Percentiles rank a stretch among this genome's conserved stretches.
These are phyloP conservation scores for Bombus waltoni DNA, from an alignment of 1,140 invertebrate genomes.

Conservation along the genomic window DNA sequence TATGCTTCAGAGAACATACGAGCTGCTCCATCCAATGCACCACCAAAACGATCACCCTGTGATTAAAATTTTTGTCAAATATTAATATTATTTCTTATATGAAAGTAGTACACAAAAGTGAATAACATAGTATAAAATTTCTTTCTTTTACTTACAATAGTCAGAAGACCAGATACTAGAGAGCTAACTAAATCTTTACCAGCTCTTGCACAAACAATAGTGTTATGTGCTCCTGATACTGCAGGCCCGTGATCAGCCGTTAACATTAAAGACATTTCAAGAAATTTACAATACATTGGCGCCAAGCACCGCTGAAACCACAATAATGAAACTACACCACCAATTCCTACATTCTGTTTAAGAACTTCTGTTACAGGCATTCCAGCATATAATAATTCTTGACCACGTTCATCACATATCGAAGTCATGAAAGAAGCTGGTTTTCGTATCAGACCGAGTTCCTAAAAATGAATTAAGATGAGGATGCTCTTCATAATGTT, in stretches of 20 bases:
- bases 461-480: slow-evolving; percentile 82
- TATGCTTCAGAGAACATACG: slow-evolving; percentile 98
- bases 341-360: slow-evolving; percentile 96
- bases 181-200: slow-evolving; percentile 99
- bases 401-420: slow-evolving; percentile 99
- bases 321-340: slow-evolving; percentile 97
- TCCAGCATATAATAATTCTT: slow-evolving; percentile 98
- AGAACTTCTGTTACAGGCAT: slow-evolving; percentile 98
- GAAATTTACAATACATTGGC: slow-evolving; percentile 97
- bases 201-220: slow-evolving; percentile 98
- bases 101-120: background rate
- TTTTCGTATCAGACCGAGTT: slow-evolving; percentile 98
- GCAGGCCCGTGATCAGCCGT: slow-evolving; percentile 99
- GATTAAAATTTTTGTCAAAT: slow-evolving; percentile 39
- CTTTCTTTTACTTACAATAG: slow-evolving; percentile 91
- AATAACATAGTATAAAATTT: background rate
- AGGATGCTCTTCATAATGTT: background rate
- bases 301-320: slow-evolving; percentile 99
- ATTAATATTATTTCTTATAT: background rate
- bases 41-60: slow-evolving; percentile 98
- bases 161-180: slow-evolving; percentile 96
- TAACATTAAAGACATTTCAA: slow-evolving; percentile 99
- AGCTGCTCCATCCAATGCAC: slow-evolving; percentile 98
- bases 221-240: slow-evolving; percentile 99
- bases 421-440: slow-evolving; percentile 99